A percentile compares a stretch with the other conserved stretches of the same genome.
These are phyloP conservation scores for Tragelaphus strepsiceros DNA, from an alignment of 2,113 vertebrate species.

Conservation along the genomic window DNA sequence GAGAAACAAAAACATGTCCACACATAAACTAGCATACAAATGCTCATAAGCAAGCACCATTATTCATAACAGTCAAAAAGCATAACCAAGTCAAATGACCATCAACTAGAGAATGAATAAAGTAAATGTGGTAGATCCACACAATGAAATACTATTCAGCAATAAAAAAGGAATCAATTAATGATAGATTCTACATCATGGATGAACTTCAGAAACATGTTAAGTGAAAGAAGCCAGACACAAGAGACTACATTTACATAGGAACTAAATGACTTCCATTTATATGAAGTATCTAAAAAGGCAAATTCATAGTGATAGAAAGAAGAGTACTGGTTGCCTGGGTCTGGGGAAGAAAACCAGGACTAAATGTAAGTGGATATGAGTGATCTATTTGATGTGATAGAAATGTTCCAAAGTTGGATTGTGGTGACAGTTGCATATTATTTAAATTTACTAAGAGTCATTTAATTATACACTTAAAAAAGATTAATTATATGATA, in stretches of 20 bases:
- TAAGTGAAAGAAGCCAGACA: constrained; percentile 31
- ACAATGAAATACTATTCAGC: background rate
- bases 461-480: constrained; percentile 22
- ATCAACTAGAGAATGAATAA: background rate
- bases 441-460: constrained; percentile 32
- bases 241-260: background rate
- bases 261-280: background rate
- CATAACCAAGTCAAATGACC: constrained; percentile 22
- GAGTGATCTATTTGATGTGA: background rate
- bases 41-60: constrained; percentile 4
- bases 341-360: background rate
- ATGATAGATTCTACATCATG: background rate
- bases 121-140: constrained; percentile 27
- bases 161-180: constrained; percentile 16
- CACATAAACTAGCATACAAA: constrained; percentile 4
- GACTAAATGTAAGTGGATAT: background rate
- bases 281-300: constrained; percentile 1
- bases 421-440: background rate
- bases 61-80: background rate
- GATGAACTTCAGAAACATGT: background rate
- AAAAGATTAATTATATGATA: background rate
- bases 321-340: background rate
- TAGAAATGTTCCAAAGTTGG: constrained; percentile 23
- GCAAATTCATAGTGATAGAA: constrained; percentile 15
- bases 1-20: background rate